Evolutionary conservation across 53 echinoderm and acorn worm species (phyloP).

Genomic region (Luidia sarsii): DNA sequence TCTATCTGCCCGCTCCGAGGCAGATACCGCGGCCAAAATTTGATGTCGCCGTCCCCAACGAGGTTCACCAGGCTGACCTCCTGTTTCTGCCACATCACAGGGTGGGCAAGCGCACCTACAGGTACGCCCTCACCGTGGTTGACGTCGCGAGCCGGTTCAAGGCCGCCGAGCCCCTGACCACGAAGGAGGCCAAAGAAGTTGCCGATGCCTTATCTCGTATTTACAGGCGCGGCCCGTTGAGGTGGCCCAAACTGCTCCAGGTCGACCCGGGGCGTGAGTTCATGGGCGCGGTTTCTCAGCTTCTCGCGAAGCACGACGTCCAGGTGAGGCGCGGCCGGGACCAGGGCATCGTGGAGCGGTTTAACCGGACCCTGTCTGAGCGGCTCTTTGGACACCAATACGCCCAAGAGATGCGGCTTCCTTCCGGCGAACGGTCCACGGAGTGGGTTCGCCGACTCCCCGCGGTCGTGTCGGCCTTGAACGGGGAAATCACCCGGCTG

Average conservation of each 20-base stretch:
- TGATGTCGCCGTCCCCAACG: constrained; percentile 17
- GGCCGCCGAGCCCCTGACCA: constrained; percentile 31
- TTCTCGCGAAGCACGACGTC: constrained; percentile 22
- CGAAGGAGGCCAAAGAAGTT: constrained; percentile 5
- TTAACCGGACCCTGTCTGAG: constrained; percentile 39
- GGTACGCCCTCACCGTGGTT: not conserved
- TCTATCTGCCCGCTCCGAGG: not conserved
- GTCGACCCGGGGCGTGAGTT: constrained; percentile 27
- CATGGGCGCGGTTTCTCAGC: constrained; percentile 2
- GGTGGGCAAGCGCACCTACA: not conserved
- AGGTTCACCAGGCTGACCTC: constrained; percentile 14
- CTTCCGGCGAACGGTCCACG: not conserved
- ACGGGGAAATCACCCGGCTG: constrained; percentile 27
- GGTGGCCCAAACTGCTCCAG: constrained; percentile 2
- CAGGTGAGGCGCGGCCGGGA: constrained; percentile 4
- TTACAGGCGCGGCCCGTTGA: constrained; percentile 2
- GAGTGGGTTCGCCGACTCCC: constrained; percentile 35
- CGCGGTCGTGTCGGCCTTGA: constrained; percentile 14
- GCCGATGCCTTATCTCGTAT: not conserved
- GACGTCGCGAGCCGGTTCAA: constrained; percentile 37
- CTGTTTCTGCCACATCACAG: constrained; percentile 18
- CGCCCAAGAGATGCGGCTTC: constrained; percentile 27
- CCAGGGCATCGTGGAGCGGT: constrained; percentile 22
- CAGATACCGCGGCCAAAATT: constrained; percentile 17
- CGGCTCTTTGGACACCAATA: constrained; percentile 4